Base-by-base conservation (phyloP, 1,140 invertebrate species). In the Alviniconcha marisindica region DNA sequence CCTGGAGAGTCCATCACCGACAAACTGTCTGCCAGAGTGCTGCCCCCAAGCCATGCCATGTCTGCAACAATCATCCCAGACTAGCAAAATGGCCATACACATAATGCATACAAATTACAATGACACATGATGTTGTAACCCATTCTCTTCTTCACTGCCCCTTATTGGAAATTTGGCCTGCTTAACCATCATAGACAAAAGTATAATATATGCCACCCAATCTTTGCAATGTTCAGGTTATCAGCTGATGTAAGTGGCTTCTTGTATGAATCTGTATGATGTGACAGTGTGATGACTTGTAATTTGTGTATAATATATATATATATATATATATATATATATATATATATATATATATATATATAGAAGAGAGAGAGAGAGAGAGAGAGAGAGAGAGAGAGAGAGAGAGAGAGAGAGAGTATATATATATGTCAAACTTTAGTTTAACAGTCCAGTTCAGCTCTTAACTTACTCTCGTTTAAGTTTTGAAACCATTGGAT, bases 1-100 rank as follows among this genome's bases (percentile, higher is more conserved):
- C 85, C 85, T 48, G 84, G 85, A 48, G 82, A 44, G 28, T 77
- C 51, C 40, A n/a, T 5, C 4, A 63, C 21, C 0, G 80, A 77
- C 63, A 74, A 33, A 38, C 38, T 77, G 40, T 73, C 83, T 73
- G 54, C 56, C 2, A 54, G 40, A n/a, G 73, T 82, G 42, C 80
- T 81, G 24, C 85, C 83, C 36, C 76, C 66, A n/a, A 83, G 51
- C 87, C 85, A 88, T 31, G 73, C 71, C 81, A 78, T 83, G 56
- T 84, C 83, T 86, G 69, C 42, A 56, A 82, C 80, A 66, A 63
- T 14, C n/a, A n/a, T n/a, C n/a, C n/a, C n/a, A n/a, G n/a, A n/a
- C n/a, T n/a, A n/a, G n/a, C n/a, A n/a, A n/a, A n/a, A n/a, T n/a
- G n/a, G n/a, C n/a, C 48, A 79, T 54, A 54, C 51, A 54, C 24